Base-by-base conservation (phyloP, 92 coral and sea anemone genomes). In the Epizoanthus stellaris region DNA sequence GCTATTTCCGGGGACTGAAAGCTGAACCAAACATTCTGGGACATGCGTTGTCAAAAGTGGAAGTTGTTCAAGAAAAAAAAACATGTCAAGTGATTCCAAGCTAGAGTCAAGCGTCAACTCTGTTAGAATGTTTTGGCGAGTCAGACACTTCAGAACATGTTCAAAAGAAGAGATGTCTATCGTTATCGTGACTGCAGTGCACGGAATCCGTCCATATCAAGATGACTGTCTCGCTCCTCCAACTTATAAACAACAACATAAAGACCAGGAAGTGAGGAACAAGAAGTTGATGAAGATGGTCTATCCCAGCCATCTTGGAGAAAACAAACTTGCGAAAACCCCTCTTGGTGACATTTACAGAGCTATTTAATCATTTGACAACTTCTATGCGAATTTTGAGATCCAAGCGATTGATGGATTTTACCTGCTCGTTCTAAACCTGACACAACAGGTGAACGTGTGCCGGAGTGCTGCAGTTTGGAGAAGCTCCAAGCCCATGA, bases 361-460 rank as follows among this genome's bases (percentile, higher is more conserved):
- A 10, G 65, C 65, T 14, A 60, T 60, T 15, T 60, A 60, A 0
- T 60, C 5, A 14, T 60, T 60, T 60, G n/a, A 60, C 16, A 15
- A 4, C 13, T 60, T 60, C n/a, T 60, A 60, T 60, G 65, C 1
- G 65, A 60, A 3, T 15, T 60, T 14, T 14, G 21, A 0, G 21
- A 9, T 9, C 16, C 65, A 15, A n/a, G 65, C 65, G 65, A 13
- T 60, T 0, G 0, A 10, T 60, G 0, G 65, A n/a, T n/a, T 64
- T 9, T 4, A 6, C 13, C n/a, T 14, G n/a, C 13, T 16, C 23
- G n/a, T 60, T 60, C 7, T 60, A 16, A 16, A 16, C 14, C 2
- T 60, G 65, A 36, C 23, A 39, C 49, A 36, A 3, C 76, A 90
- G 96, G 96, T 93, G 92, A 38, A 75, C 59, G 21, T 90, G 93